Conservation (phyloP, 30 jellyfish, hydroid and myxozoan species). For the Rhopilema esculentum region DNA sequence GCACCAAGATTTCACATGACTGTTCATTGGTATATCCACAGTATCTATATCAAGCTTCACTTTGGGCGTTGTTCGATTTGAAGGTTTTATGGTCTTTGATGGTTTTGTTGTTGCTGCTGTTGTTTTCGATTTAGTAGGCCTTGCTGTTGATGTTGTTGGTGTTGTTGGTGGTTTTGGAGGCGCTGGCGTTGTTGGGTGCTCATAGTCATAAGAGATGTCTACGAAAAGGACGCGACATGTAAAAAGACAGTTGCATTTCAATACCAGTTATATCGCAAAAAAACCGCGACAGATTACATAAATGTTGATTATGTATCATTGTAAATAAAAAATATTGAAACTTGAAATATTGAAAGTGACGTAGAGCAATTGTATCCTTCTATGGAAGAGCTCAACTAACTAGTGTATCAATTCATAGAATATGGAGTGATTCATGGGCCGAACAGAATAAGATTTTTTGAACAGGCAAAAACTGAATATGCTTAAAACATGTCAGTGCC, state of each 20-base stretch:
- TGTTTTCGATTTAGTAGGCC: conserved; percentile 30
- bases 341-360: too few relatives aligned
- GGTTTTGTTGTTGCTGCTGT: conserved; percentile 34
- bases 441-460: too few relatives aligned
- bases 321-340: too few relatives aligned
- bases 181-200: conserved; percentile 65
- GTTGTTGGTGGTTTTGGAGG: conserved; percentile 52
- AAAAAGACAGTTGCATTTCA: neutral
- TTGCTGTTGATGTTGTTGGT: conserved; percentile 34
- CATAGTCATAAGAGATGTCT: conserved; percentile 76
- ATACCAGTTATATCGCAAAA: too few relatives aligned
- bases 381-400: too few relatives aligned
- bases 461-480: too few relatives aligned
- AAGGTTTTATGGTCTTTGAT: conserved; percentile 25
- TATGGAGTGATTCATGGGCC: too few relatives aligned
- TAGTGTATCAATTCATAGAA: too few relatives aligned
- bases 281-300: too few relatives aligned
- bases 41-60: conserved; percentile 41
- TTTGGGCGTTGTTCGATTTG: conserved; percentile 44
- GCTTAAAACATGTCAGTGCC: too few relatives aligned
- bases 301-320: too few relatives aligned
- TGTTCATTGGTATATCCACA: conserved; percentile 53
- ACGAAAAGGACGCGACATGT: neutral
- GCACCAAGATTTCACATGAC: conserved; percentile 81
- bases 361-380: too few relatives aligned